Evolutionary conservation across 1,140 invertebrate genomes (phyloP), one percentile per base, ranked within the genome.

Genomic region (Drosophila santomea): DNA sequence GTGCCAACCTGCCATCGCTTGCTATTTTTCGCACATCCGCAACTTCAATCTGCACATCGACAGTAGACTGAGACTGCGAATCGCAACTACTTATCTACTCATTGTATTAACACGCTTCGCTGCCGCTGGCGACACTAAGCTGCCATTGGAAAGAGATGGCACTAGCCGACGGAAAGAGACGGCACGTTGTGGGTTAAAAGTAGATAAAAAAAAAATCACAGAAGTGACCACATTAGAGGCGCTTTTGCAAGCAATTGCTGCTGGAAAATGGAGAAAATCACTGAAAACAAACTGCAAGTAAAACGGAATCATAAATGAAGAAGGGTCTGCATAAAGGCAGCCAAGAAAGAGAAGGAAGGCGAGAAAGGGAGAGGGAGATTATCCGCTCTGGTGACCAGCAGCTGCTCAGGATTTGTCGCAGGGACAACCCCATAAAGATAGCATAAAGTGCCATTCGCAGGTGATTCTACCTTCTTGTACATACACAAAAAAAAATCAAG

Each of bases 231-330:
- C 56, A 78, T 78, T 78, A 71, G 56, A 59, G 58, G 50, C 54
- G 38, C 75, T 62, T 63, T 78, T 36, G 55, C 14, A 78, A 66
- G 47, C 75, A 78, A 78, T 78, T 78, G 57, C 58, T 59, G 66
- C 75, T 20, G 47, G 55, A 41, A 66, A 78, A 72, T 32, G 63
- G 36, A 28, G 41, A 41, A 72, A 78, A 78, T 78, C 66, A 72
- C 74, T 78, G 60, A 50, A 78, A 78, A 36, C 10, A 39, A 47
- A 47, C 47, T 41, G 32, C 10, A 14, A 28, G 25, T 41, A 45
- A 55, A 76, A 60, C 48, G 35, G 17, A 25, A 56, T 28, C 39
- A 41, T 51, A 59, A 74, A 48, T 55, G 36, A 25, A 17, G 20
- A 6, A 3, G 17, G 20, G 32, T 32, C 8, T 10, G 32, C 32